Evolutionary conservation across 2,797 vertebrate genomes (phyloP).

Genomic region (Tokudaia muenninki): DNA sequence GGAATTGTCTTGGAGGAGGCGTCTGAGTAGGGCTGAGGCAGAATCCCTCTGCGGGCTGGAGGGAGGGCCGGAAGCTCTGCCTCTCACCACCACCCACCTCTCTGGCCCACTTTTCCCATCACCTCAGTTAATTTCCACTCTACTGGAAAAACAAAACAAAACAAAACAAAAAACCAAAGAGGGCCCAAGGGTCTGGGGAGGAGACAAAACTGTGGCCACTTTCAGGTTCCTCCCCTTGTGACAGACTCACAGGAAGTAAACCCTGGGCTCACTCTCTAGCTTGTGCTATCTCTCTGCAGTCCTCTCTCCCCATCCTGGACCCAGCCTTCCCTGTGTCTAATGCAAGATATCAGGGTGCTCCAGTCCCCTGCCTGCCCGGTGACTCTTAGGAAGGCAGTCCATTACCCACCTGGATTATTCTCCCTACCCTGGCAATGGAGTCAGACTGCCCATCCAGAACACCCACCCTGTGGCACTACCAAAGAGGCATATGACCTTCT

Average conservation of each 20-base stretch:
- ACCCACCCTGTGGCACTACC: neutral
- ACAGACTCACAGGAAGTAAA: neutral
- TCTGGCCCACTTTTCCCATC: neutral
- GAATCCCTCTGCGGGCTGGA: neutral
- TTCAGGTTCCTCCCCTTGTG: neutral
- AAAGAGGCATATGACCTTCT: neutral
- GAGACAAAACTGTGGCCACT: neutral
- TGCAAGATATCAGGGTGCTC: neutral
- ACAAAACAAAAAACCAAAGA: too few relatives aligned
- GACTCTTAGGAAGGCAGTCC: neutral
- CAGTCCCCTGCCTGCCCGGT: neutral
- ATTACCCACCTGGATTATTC: neutral
- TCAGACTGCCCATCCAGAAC: neutral
- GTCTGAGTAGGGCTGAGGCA: neutral
- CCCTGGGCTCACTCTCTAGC: too few relatives aligned
- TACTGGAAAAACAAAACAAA: neutral
- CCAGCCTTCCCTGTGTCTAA: neutral
- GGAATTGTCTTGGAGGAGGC: constrained; percentile 32
- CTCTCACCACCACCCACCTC: neutral
- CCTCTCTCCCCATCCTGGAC: neutral
- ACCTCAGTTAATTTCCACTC: neutral
- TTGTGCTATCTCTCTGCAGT: neutral
- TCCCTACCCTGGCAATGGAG: neutral
- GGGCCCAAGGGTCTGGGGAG: neutral
- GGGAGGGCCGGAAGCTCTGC: neutral